Evolutionary conservation across 2,797 vertebrate genomes (phyloP), one percentile per base, ranked within the genome.

Genomic region (Sarcophilus harrisii): DNA sequence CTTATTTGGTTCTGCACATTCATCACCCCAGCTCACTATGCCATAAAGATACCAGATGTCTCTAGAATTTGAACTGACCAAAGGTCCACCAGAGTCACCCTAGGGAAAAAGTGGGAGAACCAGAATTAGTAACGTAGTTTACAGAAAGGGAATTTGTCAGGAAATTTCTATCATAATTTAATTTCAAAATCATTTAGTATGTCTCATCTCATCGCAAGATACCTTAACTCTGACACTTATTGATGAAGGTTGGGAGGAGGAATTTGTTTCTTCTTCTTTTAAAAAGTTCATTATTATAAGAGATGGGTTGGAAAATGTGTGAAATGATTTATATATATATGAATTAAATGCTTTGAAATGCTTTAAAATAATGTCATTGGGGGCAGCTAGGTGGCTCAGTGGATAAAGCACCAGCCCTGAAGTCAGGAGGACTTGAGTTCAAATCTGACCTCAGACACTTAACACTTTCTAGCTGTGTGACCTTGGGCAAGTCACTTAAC

Each of bases 71-170:
- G 94, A 52, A 3, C 98, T 96, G 49, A 99, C 98, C 97, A 99
- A 92, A 38, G 99, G 99, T 89, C 99, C 99, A 96, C 99, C 99
- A 28, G 99, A 99, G 92, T 99, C 99, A 58, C 99, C 99, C 99
- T 99, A 94, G 57, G 81, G 55, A 8, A 94, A 58, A 97, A 93
- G 59, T 11, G 28, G 91, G n/a, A 98, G 45, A 96, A 94, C 97
- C 96, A 3, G 55, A 38, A 58, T 92, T 97, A 92, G 32, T 54
- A 38, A 58, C 66, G 90, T 30, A 87, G 49, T 81, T 92, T 28
- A 90, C 90, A 62, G 13, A 16, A 45, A 91, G 62, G 6, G 90
- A 93, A 57, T 87, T 92, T 92, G 6, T 21, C 91, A 89, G 59
- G 12, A 96, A 29, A 66, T 91, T 57, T 94, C 92, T 57, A 49